Conservation (phyloP, 2,888 invertebrate genomes). For the Zaprionus bogoriensis region DNA sequence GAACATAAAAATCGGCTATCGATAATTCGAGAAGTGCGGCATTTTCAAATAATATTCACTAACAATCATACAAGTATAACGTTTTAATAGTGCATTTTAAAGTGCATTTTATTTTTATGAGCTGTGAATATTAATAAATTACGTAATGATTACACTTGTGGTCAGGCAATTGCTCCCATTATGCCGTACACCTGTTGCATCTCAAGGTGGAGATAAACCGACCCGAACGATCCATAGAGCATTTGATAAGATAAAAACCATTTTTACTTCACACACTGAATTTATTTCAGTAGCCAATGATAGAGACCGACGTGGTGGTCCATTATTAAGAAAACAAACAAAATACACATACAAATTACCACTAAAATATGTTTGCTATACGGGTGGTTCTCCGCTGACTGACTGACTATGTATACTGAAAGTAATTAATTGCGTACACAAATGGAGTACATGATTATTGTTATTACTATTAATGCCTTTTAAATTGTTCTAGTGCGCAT, state of each 20-base stretch:
- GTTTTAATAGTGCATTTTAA: too few relatives aligned
- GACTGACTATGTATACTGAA: conserved; percentile 54
- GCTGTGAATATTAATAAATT: background rate
- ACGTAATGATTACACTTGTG: background rate
- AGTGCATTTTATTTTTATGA: too few relatives aligned
- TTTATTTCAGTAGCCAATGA: conserved; percentile 61
- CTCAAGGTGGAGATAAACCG: background rate
- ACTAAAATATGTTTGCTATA: conserved; percentile 50
- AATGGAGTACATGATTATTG: conserved; percentile 23
- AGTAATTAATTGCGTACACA: conserved; percentile 25
- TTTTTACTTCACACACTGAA: conserved; percentile 56
- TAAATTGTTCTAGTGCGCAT: conserved; percentile 52
- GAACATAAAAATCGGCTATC: background rate
- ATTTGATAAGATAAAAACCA: conserved; percentile 18
- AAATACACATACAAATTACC: conserved; percentile 58
- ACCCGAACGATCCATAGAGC: background rate
- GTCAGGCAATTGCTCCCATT: background rate
- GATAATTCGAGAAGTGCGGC: conserved; percentile 2
- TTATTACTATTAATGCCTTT: conserved; percentile 17
- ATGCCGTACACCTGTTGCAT: conserved; percentile 8
- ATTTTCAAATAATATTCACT: background rate
- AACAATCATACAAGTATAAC: too few relatives aligned
- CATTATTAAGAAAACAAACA: conserved; percentile 50
- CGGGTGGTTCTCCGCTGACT: conserved; percentile 26
- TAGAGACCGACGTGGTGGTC: conserved; percentile 23